These are phyloP conservation scores for Gobius niger DNA, from an alignment of 2,113 vertebrate species.

Conservation along the genomic window DNA sequence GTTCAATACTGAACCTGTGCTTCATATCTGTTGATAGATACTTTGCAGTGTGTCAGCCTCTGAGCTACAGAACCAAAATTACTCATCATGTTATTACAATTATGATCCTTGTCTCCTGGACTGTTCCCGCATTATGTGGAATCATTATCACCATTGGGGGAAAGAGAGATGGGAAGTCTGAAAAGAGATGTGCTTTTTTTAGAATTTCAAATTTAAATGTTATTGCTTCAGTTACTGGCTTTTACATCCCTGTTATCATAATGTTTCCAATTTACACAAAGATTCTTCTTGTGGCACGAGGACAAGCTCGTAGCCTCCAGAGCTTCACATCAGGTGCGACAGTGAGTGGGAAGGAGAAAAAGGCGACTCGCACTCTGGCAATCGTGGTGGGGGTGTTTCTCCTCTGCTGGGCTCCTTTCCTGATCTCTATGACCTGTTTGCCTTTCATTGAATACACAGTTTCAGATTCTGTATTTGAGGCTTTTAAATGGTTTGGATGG, in stretches of 20 bases:
- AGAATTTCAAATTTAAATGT: background rate
- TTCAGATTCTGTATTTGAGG: conserved; percentile 10
- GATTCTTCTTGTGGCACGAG: conserved; percentile 41
- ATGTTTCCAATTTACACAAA: conserved; percentile 44
- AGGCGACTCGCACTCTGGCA: conserved; percentile 38
- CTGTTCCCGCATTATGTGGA: conserved; percentile 73
- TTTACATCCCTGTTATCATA: conserved; percentile 32
- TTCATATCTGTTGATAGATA: conserved; percentile 60
- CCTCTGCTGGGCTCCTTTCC: conserved; percentile 17
- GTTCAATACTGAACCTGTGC: conserved; percentile 48
- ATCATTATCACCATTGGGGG: conserved; percentile 54
- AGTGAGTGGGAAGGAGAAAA: conserved; percentile 32
- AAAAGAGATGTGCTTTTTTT: conserved; percentile 1
- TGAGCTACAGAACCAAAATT: conserved; percentile 79
- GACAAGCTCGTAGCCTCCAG: conserved; percentile 34
- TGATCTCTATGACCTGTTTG: conserved; percentile 11
- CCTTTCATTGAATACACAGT: background rate
- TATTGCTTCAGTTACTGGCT: conserved; percentile 11
- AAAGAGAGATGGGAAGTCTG: background rate
- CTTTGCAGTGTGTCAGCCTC: conserved; percentile 52
- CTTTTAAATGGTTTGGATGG: no score
- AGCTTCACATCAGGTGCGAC: conserved; percentile 9
- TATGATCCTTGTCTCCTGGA: no score
- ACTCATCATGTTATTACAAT: conserved; percentile 55
- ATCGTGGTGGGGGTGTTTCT: conserved; percentile 32